phyloP scores from a whole-genome alignment of 2,888 invertebrate species.

The Cactoblastis cactorum region DNA sequence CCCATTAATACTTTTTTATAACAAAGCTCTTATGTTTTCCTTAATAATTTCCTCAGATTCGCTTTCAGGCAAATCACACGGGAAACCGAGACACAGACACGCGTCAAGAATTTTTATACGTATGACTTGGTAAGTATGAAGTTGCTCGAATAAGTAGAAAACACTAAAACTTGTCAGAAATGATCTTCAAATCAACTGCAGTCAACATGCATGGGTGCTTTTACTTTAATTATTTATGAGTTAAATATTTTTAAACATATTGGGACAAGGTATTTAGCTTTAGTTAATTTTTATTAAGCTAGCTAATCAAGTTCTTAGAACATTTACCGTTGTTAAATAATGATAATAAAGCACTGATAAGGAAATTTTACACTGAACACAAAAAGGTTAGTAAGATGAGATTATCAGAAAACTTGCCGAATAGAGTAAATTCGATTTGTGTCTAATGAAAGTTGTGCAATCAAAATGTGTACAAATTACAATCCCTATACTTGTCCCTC shows the following conservation, averaged over 20 bases:
- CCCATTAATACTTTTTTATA: constrained; percentile 52
- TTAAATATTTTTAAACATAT: neutral
- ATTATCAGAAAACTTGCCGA: neutral
- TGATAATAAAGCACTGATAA: too few species aligned
- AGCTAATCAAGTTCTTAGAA: too few species aligned
- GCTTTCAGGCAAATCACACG: constrained; percentile 18
- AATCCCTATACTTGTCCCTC: constrained; percentile 48
- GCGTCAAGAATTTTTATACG: neutral
- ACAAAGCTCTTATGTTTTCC: constrained; percentile 36
- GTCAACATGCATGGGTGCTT: constrained; percentile 29
- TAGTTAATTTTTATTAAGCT: too few species aligned
- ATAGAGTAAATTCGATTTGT: neutral
- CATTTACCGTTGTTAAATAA: too few species aligned
- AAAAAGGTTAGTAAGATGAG: neutral
- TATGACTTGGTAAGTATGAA: neutral
- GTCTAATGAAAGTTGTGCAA: constrained; percentile 54
- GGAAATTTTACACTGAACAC: too few species aligned
- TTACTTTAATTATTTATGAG: neutral
- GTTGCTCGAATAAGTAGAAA: too few species aligned
- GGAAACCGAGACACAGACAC: neutral
- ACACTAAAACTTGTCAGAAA: neutral
- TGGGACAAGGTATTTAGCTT: neutral
- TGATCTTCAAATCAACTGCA: constrained; percentile 55
- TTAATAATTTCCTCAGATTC: neutral
- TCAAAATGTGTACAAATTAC: constrained; percentile 63